These are phyloP conservation scores for Cephus pygmeus DNA, from an alignment of 2,888 invertebrate genomes.

Conservation along the genomic window DNA sequence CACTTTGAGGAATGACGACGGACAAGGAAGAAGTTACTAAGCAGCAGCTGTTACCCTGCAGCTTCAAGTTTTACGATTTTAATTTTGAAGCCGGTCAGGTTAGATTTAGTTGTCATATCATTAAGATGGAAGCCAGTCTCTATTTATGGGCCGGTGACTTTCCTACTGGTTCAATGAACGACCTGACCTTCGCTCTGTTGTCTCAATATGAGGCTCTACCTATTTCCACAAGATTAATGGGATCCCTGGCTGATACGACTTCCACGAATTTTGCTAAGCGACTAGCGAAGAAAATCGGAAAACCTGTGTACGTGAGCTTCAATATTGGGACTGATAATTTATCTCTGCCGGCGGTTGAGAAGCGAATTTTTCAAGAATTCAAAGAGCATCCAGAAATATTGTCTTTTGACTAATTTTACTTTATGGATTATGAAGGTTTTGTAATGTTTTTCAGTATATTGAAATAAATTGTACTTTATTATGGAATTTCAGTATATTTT, in stretches of 20 bases:
- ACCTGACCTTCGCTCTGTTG: constrained; percentile 56
- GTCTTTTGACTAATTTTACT: constrained; percentile 23
- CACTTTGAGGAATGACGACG: background rate
- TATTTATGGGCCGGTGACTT: constrained; percentile 63
- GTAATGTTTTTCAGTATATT: background rate
- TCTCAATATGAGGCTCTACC: constrained; percentile 50
- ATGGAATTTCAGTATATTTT: background rate
- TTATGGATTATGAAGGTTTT: background rate
- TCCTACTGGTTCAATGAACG: constrained; percentile 49
- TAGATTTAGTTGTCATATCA: constrained; percentile 51
- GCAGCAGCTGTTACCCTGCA: constrained; percentile 39
- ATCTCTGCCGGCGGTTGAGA: constrained; percentile 52
- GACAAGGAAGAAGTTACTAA: background rate
- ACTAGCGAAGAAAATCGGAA: constrained; percentile 57
- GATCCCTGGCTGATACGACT: constrained; percentile 47
- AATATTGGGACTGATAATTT: constrained; percentile 54
- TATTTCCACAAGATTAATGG: constrained; percentile 59
- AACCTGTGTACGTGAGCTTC: constrained; percentile 63
- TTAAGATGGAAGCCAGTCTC: constrained; percentile 60
- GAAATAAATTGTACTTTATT: background rate
- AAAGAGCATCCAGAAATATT: constrained; percentile 47
- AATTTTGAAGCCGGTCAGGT: constrained; percentile 44
- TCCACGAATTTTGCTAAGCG: constrained; percentile 59
- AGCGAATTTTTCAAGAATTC: constrained; percentile 57
- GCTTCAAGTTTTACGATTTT: constrained; percentile 56